These are phyloP conservation scores for Poecilia velifera DNA, from an alignment of 2,797 vertebrate species.

Conservation along the genomic window DNA sequence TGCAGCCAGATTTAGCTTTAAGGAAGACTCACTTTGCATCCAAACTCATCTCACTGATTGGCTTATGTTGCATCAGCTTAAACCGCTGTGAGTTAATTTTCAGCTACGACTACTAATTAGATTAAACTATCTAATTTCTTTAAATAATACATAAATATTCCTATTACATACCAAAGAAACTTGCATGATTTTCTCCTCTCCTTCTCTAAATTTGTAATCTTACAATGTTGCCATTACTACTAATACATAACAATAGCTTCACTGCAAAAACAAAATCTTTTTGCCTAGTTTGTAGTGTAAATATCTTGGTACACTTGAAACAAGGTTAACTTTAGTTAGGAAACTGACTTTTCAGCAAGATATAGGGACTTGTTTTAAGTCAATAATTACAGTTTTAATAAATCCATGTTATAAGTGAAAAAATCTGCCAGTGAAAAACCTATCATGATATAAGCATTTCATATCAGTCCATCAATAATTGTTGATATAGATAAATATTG, in stretches of 20 bases:
- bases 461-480: too few relatives aligned
- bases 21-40: not conserved
- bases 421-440: too few relatives aligned
- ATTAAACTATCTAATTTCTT: constrained; percentile 9
- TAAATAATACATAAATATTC: constrained; percentile 1
- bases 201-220: not conserved
- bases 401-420: not conserved
- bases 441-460: too few relatives aligned
- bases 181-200: constrained; percentile 28
- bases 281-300: not conserved
- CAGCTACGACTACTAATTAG: constrained; percentile 23
- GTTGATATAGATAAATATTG: too few relatives aligned
- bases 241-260: constrained; percentile 33
- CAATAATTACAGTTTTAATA: not conserved
- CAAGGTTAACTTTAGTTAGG: not conserved
- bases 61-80: not conserved
- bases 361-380: too few relatives aligned
- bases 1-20: constrained; percentile 12
- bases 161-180: constrained; percentile 1
- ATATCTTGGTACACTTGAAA: not conserved
- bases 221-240: not conserved
- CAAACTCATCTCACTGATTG: not conserved
- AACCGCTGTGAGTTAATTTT: constrained; percentile 5
- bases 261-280: not conserved
- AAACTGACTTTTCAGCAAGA: not conserved